Evolutionary conservation across 2,113 vertebrate genomes (phyloP), one percentile per base, ranked within the genome.

Genomic region (Pungitius pungitius): DNA sequence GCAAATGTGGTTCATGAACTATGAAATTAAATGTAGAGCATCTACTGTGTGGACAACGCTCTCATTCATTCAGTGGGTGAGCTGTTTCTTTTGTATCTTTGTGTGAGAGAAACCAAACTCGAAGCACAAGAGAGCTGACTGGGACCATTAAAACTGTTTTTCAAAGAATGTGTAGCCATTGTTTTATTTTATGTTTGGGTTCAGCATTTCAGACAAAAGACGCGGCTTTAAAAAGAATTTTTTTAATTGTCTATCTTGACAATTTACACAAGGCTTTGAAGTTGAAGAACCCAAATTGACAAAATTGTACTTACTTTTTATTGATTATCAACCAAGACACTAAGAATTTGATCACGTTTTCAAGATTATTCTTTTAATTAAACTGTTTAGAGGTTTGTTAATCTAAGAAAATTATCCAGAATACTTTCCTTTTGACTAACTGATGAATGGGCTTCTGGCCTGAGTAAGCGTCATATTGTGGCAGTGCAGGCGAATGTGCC

Each of bases 101-200:
- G n/a, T n/a, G n/a, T n/a, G n/a, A n/a, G n/a, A n/a, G n/a, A n/a
- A n/a, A n/a, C n/a, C n/a, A n/a, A n/a, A n/a, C n/a, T n/a, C n/a
- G n/a, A n/a, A n/a, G n/a, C n/a, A n/a, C 82, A 77, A 69, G 24
- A 78, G 40, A 74, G 80, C 80, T 82, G 82, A 78, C 69, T 82
- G 56, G 3, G 56, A 12, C 8, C 1, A 13, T 75, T 73, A 62
- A 52, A 62, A 37, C 73, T 2, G 15, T 52, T 7, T 62, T 42
- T 72, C 70, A 12, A 26, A 58, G 20, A 20, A 60, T 43, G 27
- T 27, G 51, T 39, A 39, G 26, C 8, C 8, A n/a, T 30, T 20
- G 40, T 22, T 24, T 51, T 54, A 45, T 69, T 58, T 35, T 61
- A 45, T 52, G 6, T 63, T 14, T 2, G 4, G 18, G 39, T 55